These are phyloP conservation scores for Brachirus orientalis DNA, from an alignment of 2,113 vertebrate species.

Conservation along the genomic window DNA sequence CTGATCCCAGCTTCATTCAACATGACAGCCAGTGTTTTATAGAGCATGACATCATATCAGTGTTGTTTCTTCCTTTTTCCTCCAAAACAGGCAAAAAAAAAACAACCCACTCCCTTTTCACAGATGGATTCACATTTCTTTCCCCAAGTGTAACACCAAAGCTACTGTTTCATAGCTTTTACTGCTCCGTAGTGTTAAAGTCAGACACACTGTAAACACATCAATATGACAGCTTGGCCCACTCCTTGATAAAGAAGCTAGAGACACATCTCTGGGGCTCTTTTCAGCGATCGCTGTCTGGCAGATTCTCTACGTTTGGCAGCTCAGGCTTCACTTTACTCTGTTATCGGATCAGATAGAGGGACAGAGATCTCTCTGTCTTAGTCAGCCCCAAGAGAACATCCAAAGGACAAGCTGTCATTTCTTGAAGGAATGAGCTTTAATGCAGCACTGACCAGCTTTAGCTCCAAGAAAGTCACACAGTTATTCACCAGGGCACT, in stretches of 20 bases:
- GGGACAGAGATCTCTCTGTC: constrained; percentile 23
- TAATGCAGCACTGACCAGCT: constrained; percentile 10
- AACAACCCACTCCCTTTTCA: constrained; percentile 23
- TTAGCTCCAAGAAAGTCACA: constrained; percentile 3
- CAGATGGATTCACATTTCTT: constrained; percentile 15
- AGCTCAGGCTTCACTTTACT: constrained; percentile 23
- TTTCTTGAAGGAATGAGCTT: constrained; percentile 20
- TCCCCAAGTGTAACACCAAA: neutral
- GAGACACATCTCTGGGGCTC: constrained; percentile 16
- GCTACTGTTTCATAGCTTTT: constrained; percentile 1
- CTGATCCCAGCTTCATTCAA: constrained; percentile 28
- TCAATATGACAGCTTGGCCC: constrained; percentile 12
- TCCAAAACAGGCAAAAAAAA: constrained; percentile 40
- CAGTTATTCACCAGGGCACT: no score
- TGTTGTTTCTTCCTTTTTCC: neutral
- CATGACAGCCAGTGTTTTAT: neutral
- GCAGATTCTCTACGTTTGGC: constrained; percentile 42
- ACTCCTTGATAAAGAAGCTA: constrained; percentile 10
- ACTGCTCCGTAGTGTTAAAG: constrained; percentile 4
- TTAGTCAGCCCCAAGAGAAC: constrained; percentile 38
- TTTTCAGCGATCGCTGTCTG: constrained; percentile 19
- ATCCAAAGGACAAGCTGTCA: constrained; percentile 40
- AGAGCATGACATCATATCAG: constrained; percentile 6
- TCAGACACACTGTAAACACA: constrained; percentile 13
- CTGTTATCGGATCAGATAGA: constrained; percentile 37